Conservation (phyloP, 2,888 invertebrate genomes). For the Metopia argyrocephala region DNA sequence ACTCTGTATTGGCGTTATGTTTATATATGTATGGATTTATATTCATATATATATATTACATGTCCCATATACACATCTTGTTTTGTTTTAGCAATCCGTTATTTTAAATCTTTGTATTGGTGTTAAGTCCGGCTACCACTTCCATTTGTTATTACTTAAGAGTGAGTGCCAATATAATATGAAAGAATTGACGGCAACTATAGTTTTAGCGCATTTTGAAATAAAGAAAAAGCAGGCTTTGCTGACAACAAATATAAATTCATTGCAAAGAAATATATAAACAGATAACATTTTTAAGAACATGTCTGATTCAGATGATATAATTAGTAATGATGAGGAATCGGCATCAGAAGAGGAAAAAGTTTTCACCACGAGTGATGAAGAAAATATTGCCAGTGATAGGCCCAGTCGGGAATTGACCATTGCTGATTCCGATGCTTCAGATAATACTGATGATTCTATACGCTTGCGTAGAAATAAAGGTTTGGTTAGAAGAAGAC, state of each 20-base stretch:
- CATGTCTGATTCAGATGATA: constrained; percentile 64
- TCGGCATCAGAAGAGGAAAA: constrained; percentile 17
- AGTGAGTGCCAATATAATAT: background rate
- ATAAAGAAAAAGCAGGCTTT: constrained; percentile 7
- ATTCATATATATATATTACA: no score
- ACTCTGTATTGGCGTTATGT: no score
- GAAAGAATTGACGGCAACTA: constrained; percentile 22
- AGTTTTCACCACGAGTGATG: constrained; percentile 15
- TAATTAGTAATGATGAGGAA: constrained; percentile 53
- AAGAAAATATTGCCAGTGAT: background rate
- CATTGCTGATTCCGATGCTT: constrained; percentile 61
- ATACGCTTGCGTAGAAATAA: constrained; percentile 21
- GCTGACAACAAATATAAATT: background rate
- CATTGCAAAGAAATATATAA: background rate
- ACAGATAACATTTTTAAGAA: background rate
- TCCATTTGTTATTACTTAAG: background rate
- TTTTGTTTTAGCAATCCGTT: no score
- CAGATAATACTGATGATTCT: constrained; percentile 49
- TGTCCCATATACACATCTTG: no score
- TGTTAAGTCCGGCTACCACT: background rate
- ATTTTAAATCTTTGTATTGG: background rate
- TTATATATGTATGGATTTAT: no score
- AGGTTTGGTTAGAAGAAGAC: constrained; percentile 26
- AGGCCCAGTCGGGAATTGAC: constrained; percentile 46
- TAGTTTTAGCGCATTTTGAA: constrained; percentile 45